phyloP scores from a whole-genome alignment of 64 coral and sea anemone genomes.

The Montipora efflorescens region DNA sequence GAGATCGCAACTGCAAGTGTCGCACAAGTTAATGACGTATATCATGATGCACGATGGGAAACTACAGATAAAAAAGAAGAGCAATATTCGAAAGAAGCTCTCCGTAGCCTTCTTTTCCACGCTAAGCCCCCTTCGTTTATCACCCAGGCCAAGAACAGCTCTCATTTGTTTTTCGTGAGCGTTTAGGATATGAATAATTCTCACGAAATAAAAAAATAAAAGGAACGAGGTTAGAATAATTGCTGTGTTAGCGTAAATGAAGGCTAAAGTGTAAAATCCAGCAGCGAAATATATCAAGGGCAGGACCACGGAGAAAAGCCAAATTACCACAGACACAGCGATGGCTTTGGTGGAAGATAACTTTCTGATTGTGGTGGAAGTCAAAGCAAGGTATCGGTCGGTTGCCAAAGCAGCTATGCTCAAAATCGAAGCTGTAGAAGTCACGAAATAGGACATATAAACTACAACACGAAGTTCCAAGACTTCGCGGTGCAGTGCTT shows the following conservation, averaged over 20 bases:
- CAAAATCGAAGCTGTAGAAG: slow-evolving; percentile 75
- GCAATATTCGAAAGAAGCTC: slow-evolving; percentile 58
- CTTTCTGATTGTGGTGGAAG: slow-evolving; percentile 34
- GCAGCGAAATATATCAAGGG: slow-evolving; percentile 63
- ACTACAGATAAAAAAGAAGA: slow-evolving; percentile 56
- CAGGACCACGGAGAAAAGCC: slow-evolving; percentile 33
- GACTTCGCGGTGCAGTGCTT: slow-evolving; percentile 63
- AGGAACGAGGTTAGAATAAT: slow-evolving; percentile 40
- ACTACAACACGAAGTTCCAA: slow-evolving; percentile 65
- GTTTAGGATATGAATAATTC: slow-evolving; percentile 57
- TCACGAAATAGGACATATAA: slow-evolving; percentile 84
- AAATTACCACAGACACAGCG: slow-evolving; percentile 48
- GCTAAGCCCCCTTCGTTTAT: background rate
- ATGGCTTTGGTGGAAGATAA: slow-evolving; percentile 19
- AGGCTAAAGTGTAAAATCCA: slow-evolving; percentile 60
- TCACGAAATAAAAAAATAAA: slow-evolving; percentile 39
- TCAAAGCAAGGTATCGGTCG: slow-evolving; percentile 67
- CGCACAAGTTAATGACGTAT: slow-evolving; percentile 76
- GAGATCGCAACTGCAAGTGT: slow-evolving; percentile 56
- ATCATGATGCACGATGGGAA: slow-evolving; percentile 72
- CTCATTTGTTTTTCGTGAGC: slow-evolving; percentile 14
- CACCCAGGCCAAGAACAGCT: background rate
- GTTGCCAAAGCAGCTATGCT: slow-evolving; percentile 84
- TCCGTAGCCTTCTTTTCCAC: slow-evolving; percentile 63
- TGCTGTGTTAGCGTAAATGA: slow-evolving; percentile 73